phyloP scores from a whole-genome alignment of 2,797 vertebrate genomes.

The Crenuchus spilurus region DNA sequence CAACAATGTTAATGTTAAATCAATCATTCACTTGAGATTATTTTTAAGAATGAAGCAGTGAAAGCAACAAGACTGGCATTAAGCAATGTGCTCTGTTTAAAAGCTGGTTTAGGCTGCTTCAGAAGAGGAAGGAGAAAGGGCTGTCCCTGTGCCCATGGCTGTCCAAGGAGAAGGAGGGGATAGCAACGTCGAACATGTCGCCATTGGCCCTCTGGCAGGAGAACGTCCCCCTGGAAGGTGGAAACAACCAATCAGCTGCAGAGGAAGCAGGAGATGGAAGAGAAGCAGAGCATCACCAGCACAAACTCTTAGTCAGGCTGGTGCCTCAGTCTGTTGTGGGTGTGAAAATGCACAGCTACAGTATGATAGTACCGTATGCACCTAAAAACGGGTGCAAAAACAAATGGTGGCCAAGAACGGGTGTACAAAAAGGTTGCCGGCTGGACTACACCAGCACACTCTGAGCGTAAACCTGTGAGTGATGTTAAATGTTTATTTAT shows the following conservation, averaged over 20 bases:
- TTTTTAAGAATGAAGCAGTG: no score
- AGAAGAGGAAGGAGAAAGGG: constrained; percentile 53
- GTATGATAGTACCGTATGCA: no score
- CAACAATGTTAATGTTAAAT: no score
- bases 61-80: no score
- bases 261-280: not conserved
- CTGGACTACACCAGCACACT: no score
- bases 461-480: no score
- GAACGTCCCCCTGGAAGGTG: constrained; percentile 53
- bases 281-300: not conserved
- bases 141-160: constrained; percentile 45
- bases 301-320: not conserved
- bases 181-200: constrained; percentile 54
- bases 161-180: constrained; percentile 59
- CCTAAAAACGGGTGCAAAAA: no score
- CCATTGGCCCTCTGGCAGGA: constrained; percentile 50
- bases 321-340: not conserved
- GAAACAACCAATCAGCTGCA: constrained; percentile 51
- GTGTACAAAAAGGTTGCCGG: no score
- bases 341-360: not conserved
- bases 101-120: constrained; percentile 18
- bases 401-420: no score
- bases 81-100: no score
- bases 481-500: no score
- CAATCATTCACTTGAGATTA: no score